These are phyloP conservation scores for Dascyllus trimaculatus DNA, from an alignment of 2,113 vertebrate genomes.

Conservation along the genomic window DNA sequence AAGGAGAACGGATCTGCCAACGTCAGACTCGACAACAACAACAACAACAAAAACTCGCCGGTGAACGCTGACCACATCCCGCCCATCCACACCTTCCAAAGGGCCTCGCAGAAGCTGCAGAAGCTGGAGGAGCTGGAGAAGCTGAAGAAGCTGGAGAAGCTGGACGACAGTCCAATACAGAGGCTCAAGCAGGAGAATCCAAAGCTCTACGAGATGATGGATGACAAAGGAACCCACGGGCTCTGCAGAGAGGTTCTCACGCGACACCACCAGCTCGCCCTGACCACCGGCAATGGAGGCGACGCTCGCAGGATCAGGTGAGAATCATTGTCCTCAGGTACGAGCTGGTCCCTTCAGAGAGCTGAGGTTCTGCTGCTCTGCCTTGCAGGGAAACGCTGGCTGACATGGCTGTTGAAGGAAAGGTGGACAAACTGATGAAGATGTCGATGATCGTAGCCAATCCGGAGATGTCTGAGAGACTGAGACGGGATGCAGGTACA, in stretches of 20 bases:
- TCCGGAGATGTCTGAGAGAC: no score
- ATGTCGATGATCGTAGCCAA: no score
- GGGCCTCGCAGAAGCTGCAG: accelerated
- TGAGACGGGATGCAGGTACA: no score
- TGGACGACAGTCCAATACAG: not conserved
- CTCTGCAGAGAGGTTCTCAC: slow-evolving; percentile 7
- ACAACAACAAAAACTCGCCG: accelerated
- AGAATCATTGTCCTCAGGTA: accelerated
- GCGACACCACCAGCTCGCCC: accelerated
- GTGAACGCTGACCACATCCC: slow-evolving; percentile 24
- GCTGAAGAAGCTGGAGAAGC: no score
- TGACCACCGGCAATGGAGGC: slow-evolving; percentile 16
- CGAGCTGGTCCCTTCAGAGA: not conserved
- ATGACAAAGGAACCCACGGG: not conserved
- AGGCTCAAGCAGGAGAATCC: not conserved
- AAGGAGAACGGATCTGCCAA: not conserved
- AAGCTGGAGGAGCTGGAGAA: no score
- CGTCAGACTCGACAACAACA: accelerated
- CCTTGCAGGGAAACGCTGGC: no score
- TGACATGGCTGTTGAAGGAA: no score
- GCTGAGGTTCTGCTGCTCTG: no score
- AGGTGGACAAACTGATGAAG: no score
- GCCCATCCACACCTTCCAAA: not conserved
- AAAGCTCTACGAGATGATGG: not conserved
- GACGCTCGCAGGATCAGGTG: slow-evolving; percentile 7